These are phyloP conservation scores for Flexamia atlantica DNA, from an alignment of 2,888 invertebrate species.

Conservation along the genomic window DNA sequence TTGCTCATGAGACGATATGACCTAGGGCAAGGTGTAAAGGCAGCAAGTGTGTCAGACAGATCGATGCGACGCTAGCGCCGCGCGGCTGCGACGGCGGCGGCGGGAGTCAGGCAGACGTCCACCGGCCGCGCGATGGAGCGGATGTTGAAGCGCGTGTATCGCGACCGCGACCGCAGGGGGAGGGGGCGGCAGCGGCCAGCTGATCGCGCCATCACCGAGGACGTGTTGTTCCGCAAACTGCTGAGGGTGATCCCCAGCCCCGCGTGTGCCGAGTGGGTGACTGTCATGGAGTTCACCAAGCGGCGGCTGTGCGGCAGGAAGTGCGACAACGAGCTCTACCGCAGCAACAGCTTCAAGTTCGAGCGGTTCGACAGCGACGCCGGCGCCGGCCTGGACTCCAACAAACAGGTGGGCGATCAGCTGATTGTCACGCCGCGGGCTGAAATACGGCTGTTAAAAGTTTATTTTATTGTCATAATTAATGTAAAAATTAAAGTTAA, in stretches of 20 bases:
- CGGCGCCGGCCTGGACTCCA: conserved; percentile 72
- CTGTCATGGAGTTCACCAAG: conserved; percentile 74
- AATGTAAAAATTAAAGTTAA: no score
- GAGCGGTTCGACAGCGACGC: conserved; percentile 86
- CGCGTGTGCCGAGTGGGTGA: conserved; percentile 67
- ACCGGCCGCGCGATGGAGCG: conserved; percentile 60
- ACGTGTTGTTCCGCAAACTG: conserved; percentile 65
- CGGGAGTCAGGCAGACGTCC: neutral
- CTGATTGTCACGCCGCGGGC: neutral
- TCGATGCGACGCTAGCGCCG: neutral
- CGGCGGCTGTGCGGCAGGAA: conserved; percentile 85
- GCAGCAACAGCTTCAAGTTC: conserved; percentile 93
- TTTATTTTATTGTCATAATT: no score
- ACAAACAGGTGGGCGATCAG: conserved; percentile 81
- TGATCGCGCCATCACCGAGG: conserved; percentile 62
- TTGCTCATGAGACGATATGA: neutral
- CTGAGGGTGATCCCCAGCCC: conserved; percentile 63
- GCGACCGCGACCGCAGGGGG: conserved; percentile 49
- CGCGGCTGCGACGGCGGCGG: neutral
- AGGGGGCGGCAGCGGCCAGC: conserved; percentile 47
- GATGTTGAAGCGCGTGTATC: conserved; percentile 63
- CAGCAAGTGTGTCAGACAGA: conserved; percentile 35
- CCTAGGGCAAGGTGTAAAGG: conserved; percentile 20
- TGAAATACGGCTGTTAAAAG: no score
- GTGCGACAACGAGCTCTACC: conserved; percentile 89